Base-by-base conservation (phyloP, 2,888 invertebrate species). In the Ommatoiulus sabulosus region DNA sequence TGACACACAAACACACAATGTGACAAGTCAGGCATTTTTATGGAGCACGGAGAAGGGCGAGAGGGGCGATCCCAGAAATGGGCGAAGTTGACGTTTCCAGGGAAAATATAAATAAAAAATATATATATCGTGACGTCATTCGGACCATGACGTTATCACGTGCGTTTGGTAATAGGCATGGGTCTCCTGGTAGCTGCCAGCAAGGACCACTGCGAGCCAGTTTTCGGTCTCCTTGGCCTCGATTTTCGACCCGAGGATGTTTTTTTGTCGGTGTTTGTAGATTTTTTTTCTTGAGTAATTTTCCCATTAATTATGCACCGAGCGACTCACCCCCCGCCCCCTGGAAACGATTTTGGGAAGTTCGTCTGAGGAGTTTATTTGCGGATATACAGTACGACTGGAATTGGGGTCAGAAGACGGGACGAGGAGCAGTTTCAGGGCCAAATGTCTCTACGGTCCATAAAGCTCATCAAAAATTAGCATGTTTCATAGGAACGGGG, bases 331-430 rank as follows among this genome's bases (percentile, higher is more conserved):
- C 57, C 17, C 57, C 57, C 57, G 20, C 63, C 63, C 63, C 63
- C 63, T 63, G 63, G 20, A 63, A 63, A 17, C 57, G 57, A 57
- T 57, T 57, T 57, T 17, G 15, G 4, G 57, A 20, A 63, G 63
- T 20, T 63, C 5, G 20, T 63, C 63, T 17, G 57, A 57, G 17
- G 57, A 63, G 63, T 63, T 63, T 63, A 63, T 63, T 63, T 63
- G 63, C 63, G 63, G 48, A 48, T 57, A 17, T 5, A 46, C 8
- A 46, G 8, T 4, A 57, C 57, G 63, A n/a, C 17, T 20, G 63
- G 63, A 63, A n/a, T 63, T 63, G 63, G 63, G 63, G 63, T 63
- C 63, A 63, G 63, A 63, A 63, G 63, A 63, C 63, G 63, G 8
- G 20, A 20, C 63, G n/a, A 7, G 63, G 20, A 63, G 20, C 20